These are phyloP conservation scores for Elysia chlorotica DNA, from an alignment of 1,140 invertebrate species.

Conservation along the genomic window DNA sequence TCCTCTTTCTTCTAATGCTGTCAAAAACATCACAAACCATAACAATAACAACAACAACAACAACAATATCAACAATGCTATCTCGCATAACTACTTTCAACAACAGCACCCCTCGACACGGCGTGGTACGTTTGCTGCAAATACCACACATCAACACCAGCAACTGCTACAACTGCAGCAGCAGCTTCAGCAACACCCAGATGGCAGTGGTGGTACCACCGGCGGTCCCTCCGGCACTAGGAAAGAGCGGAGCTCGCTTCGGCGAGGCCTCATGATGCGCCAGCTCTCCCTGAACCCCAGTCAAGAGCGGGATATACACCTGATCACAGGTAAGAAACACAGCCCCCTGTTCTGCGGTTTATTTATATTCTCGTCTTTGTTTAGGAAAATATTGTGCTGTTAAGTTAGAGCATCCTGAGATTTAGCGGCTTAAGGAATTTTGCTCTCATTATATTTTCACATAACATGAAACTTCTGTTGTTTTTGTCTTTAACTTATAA, in stretches of 20 bases:
- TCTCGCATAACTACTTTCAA: neutral
- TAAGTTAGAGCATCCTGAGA: too few species aligned
- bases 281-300: constrained; percentile 14
- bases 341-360: too few species aligned
- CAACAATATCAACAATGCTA: neutral
- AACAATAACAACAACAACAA: neutral
- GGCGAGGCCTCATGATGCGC: constrained; percentile 15
- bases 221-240: neutral
- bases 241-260: neutral
- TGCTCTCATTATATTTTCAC: too few species aligned
- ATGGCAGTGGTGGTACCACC: neutral
- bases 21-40: neutral
- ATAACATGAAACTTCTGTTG: too few species aligned
- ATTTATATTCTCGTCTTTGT: too few species aligned
- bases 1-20: too few species aligned
- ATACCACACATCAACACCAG: neutral
- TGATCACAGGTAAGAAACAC: constrained; percentile 12
- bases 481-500: too few species aligned
- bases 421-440: too few species aligned
- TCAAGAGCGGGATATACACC: constrained; percentile 4
- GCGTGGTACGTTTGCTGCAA: too few species aligned
- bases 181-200: neutral
- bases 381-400: too few species aligned
- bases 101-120: neutral
- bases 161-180: neutral